Percentiles rank a stretch among this genome's conserved stretches.
These are phyloP conservation scores for Diogma glabrata DNA, from an alignment of 2,888 invertebrate genomes.

Conservation along the genomic window DNA sequence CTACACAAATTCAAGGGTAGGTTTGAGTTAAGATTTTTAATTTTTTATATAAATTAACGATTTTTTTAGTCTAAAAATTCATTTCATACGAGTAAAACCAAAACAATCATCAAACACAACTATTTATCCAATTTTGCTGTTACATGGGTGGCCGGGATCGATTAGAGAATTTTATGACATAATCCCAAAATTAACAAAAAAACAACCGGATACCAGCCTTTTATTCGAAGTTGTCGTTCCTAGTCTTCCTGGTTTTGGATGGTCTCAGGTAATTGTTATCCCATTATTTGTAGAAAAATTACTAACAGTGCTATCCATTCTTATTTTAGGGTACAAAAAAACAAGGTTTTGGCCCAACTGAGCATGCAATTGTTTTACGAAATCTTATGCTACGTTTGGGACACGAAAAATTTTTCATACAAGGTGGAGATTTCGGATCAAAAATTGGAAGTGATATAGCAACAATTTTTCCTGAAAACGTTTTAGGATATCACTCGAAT, in stretches of 20 bases:
- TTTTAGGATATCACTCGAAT: constrained; percentile 45
- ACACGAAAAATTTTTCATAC: constrained; percentile 45
- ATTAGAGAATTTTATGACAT: constrained; percentile 68
- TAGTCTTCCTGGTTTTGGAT: constrained; percentile 59
- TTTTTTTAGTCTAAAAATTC: constrained; percentile 40
- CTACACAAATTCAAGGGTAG: constrained; percentile 58
- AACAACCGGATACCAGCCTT: constrained; percentile 40
- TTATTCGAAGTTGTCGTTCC: constrained; percentile 59
- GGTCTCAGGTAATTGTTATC: constrained; percentile 43
- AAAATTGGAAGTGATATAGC: constrained; percentile 45
- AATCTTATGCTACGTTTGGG: constrained; percentile 53
- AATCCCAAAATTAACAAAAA: constrained; percentile 50
- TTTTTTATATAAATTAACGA: background rate
- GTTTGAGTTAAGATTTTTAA: constrained; percentile 16
- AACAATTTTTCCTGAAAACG: constrained; percentile 43
- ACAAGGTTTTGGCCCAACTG: constrained; percentile 44
- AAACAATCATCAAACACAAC: constrained; percentile 26
- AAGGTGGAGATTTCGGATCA: constrained; percentile 71
- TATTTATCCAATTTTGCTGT: constrained; percentile 54
- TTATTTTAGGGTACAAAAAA: constrained; percentile 35
- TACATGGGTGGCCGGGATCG: constrained; percentile 83
- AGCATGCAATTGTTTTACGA: constrained; percentile 41
- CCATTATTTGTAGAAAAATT: background rate
- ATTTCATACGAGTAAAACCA: constrained; percentile 56
- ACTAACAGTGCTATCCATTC: background rate